Evolutionary conservation across 1,140 invertebrate genomes (phyloP).

Genomic region (Bathynomus jamesi): DNA sequence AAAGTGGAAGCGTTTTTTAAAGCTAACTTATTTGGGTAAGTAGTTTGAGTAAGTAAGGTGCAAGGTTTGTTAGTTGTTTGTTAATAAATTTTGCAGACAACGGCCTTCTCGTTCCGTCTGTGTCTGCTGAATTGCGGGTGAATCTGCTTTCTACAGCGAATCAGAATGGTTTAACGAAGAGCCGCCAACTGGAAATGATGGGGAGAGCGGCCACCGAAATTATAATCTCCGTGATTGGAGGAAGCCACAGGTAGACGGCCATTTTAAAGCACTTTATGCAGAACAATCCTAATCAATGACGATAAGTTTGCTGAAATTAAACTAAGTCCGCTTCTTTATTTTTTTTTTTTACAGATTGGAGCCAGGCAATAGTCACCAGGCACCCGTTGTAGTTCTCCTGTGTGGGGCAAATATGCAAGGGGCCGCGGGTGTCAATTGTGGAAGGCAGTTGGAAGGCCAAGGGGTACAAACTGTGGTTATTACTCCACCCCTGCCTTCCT

Average conservation of each 20-base stretch:
- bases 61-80: too few species aligned
- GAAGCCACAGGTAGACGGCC: slow-evolving; percentile 55
- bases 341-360: slow-evolving; percentile 54
- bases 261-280: too few species aligned
- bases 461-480: slow-evolving; percentile 64
- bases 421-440: slow-evolving; percentile 55
- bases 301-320: too few species aligned
- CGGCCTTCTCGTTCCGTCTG: slow-evolving; percentile 67
- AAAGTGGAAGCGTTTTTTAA: too few species aligned
- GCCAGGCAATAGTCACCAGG: slow-evolving; percentile 72
- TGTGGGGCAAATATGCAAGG: slow-evolving; percentile 56
- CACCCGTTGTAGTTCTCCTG: slow-evolving; percentile 64
- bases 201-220: slow-evolving; percentile 69
- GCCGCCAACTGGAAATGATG: slow-evolving; percentile 62
- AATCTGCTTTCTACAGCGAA: slow-evolving; percentile 52
- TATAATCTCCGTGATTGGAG: slow-evolving; percentile 65
- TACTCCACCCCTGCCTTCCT: slow-evolving; percentile 45
- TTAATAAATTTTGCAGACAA: slow-evolving; percentile 28
- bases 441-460: slow-evolving; percentile 69
- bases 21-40: too few species aligned
- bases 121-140: slow-evolving; percentile 56
- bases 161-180: slow-evolving; percentile 48
- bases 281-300: too few species aligned
- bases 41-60: too few species aligned
- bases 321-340: too few species aligned